phyloP scores from a whole-genome alignment of 2,113 vertebrate species.

The Maccullochella peelii region DNA sequence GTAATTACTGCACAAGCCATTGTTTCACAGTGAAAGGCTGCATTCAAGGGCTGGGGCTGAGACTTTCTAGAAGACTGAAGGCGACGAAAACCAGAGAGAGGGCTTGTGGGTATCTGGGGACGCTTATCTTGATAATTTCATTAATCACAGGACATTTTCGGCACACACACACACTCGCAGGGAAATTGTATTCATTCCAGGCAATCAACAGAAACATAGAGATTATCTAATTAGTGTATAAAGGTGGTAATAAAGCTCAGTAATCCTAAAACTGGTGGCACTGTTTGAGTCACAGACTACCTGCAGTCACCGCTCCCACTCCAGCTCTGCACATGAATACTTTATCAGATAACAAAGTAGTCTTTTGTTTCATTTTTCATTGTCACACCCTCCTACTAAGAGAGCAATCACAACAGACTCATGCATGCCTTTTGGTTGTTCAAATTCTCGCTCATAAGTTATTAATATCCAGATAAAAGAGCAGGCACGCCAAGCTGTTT shows the following conservation, averaged over 20 bases:
- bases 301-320: neutral
- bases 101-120: conserved; percentile 15
- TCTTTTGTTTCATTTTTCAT: conserved; percentile 48
- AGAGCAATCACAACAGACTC: conserved; percentile 33
- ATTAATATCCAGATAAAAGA: conserved; percentile 45
- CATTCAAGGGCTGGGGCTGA: conserved; percentile 44
- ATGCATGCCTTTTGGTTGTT: conserved; percentile 31
- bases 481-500: conserved; percentile 4
- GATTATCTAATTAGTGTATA: conserved; percentile 4
- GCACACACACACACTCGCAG: neutral
- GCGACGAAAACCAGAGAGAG: conserved; percentile 6
- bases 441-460: conserved; percentile 42
- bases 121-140: conserved; percentile 51
- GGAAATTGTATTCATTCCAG: neutral
- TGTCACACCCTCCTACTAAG: conserved; percentile 24
- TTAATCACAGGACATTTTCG: conserved; percentile 36
- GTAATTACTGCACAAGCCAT: conserved; percentile 64
- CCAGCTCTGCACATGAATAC: conserved; percentile 22
- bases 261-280: conserved; percentile 8
- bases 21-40: conserved; percentile 59
- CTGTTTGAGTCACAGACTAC: neutral
- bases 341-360: too few species aligned
- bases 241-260: conserved; percentile 13
- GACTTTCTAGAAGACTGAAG: conserved; percentile 39
- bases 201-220: conserved; percentile 25